A percentile compares a stretch with the other conserved stretches of the same genome.
Conservation (phyloP, 2,888 invertebrate species). For the Melipona bicolor region DNA sequence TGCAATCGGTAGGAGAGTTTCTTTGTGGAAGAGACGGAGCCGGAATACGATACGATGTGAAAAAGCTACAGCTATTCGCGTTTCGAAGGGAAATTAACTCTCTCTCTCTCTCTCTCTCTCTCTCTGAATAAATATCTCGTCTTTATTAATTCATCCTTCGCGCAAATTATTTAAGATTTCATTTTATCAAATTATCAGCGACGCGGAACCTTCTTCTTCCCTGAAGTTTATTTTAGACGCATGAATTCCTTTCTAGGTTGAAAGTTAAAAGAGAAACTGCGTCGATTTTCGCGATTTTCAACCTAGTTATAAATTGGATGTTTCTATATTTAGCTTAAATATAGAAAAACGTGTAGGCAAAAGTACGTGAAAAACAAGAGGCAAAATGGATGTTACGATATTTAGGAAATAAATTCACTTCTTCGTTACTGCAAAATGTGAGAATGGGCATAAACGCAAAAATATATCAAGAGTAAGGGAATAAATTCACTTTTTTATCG, state of each 20-base stretch:
- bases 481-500: neutral
- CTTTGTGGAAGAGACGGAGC: neutral
- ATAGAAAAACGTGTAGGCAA: neutral
- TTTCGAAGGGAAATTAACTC: neutral
- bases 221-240: neutral
- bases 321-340: neutral
- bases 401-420: neutral
- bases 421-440: too few relatives aligned
- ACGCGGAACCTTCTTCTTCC: neutral
- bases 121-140: neutral
- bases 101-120: neutral
- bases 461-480: neutral
- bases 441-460: neutral
- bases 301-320: neutral
- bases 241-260: neutral
- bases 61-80: neutral
- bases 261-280: neutral
- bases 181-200: neutral
- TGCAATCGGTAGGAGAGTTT: neutral
- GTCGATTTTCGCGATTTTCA: too few relatives aligned
- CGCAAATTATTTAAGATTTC: neutral
- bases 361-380: neutral
- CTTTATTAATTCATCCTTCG: neutral
- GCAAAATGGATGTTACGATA: too few relatives aligned
- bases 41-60: neutral